Conservation (phyloP, 2,113 vertebrate genomes). For the Athene noctua region DNA sequence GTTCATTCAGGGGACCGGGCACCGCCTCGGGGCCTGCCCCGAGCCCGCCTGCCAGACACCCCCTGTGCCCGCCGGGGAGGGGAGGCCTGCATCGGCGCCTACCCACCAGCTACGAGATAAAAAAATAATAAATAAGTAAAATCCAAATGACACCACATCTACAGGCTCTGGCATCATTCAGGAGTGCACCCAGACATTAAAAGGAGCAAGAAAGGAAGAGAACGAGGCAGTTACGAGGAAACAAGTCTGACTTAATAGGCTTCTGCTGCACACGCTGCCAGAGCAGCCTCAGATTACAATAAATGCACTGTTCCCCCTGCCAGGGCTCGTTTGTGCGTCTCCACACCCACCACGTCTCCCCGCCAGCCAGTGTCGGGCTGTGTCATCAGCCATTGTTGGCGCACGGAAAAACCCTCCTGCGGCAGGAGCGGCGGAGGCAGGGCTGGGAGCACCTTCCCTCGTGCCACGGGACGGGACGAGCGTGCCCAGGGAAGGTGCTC, state of each 20-base stretch:
- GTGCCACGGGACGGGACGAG: fast-evolving
- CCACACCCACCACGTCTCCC: neutral
- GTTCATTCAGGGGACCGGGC: neutral
- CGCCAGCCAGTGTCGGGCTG: neutral
- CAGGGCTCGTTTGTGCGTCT: constrained; percentile 3
- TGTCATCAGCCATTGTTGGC: constrained; percentile 1
- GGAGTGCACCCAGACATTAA: neutral
- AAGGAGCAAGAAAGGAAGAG: neutral
- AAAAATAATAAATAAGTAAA: neutral
- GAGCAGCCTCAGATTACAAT: constrained; percentile 19
- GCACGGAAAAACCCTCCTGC: neutral
- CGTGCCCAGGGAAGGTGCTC: neutral
- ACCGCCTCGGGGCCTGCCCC: neutral
- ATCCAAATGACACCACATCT: neutral
- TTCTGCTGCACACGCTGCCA: neutral
- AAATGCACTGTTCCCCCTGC: constrained; percentile 1
- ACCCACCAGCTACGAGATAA: neutral
- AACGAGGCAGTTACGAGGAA: constrained; percentile 19
- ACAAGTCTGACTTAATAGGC: neutral
- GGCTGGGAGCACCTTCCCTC: neutral
- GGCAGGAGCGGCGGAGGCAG: neutral
- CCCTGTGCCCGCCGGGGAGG: neutral
- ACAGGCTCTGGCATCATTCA: neutral
- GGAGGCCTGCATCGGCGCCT: neutral
- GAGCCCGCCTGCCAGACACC: neutral